Evolutionary conservation across 2,888 invertebrate species (phyloP).

Genomic region (Myopa testacea): DNA sequence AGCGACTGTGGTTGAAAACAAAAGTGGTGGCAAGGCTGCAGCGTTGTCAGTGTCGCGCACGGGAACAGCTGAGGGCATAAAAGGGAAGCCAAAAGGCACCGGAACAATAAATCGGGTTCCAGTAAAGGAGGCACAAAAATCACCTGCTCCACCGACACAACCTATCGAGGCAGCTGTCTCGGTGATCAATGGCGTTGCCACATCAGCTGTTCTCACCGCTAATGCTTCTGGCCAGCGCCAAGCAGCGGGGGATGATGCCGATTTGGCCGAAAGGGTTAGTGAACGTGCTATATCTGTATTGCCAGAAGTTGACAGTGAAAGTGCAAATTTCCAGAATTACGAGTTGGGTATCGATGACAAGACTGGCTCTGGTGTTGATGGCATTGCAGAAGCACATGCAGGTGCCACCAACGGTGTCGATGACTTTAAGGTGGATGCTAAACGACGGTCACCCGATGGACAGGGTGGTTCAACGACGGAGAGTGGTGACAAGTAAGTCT

Average conservation of each 20-base stretch:
- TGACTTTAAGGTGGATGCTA: slow-evolving; percentile 57
- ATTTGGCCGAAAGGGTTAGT: slow-evolving; percentile 65
- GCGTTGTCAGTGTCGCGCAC: slow-evolving; percentile 51
- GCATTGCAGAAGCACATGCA: not conserved
- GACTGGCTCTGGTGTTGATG: slow-evolving; percentile 36
- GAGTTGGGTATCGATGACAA: slow-evolving; percentile 45
- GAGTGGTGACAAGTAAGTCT: slow-evolving; percentile 57
- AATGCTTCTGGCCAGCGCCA: slow-evolving; percentile 18
- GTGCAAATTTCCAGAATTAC: slow-evolving; percentile 70
- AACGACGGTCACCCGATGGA: slow-evolving; percentile 61
- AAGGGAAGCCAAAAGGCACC: slow-evolving; percentile 35
- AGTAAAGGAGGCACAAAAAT: slow-evolving; percentile 50
- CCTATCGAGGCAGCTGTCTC: slow-evolving; percentile 68
- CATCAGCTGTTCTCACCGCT: slow-evolving; percentile 10
- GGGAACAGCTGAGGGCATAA: slow-evolving; percentile 55
- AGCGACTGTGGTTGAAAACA: slow-evolving; percentile 56
- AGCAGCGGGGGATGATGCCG: slow-evolving; percentile 39
- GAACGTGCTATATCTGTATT: slow-evolving; percentile 71
- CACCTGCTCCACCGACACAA: slow-evolving; percentile 61
- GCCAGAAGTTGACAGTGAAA: slow-evolving; percentile 73
- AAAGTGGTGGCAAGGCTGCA: slow-evolving; percentile 35
- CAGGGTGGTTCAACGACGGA: slow-evolving; percentile 61
- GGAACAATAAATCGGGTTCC: slow-evolving; percentile 12
- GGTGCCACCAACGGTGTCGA: slow-evolving; percentile 44
- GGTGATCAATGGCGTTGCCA: slow-evolving; percentile 55